These are phyloP conservation scores for Pentalonia nigronervosa DNA, from an alignment of 1,140 invertebrate species.

Conservation along the genomic window DNA sequence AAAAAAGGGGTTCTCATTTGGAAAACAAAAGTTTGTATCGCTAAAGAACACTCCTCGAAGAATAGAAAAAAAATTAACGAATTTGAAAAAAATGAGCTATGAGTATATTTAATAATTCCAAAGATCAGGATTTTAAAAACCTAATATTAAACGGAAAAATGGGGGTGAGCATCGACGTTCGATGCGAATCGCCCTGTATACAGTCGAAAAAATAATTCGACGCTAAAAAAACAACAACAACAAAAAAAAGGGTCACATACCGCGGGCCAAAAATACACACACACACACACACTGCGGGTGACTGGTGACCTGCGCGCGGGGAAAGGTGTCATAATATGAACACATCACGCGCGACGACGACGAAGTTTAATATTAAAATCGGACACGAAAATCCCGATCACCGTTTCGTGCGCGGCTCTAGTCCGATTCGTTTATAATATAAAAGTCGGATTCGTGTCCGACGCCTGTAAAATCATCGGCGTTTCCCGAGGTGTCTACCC, in stretches of 20 bases:
- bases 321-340: not conserved
- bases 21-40: too few species aligned
- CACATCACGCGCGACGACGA: not conserved
- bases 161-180: too few species aligned
- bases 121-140: too few species aligned
- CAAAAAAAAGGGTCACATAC: not conserved
- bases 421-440: not conserved
- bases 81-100: too few species aligned
- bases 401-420: not conserved
- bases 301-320: not conserved
- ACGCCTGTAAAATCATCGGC: not conserved
- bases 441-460: not conserved
- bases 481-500: not conserved
- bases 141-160: too few species aligned
- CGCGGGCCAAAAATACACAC: not conserved
- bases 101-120: too few species aligned
- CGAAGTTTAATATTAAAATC: conserved; percentile 24
- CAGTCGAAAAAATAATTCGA: not conserved
- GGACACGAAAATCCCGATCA: not conserved
- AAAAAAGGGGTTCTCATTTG: too few species aligned
- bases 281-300: too few species aligned
- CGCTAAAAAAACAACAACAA: not conserved
- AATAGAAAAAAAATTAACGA: too few species aligned
- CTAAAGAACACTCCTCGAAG: too few species aligned
- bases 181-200: too few species aligned